Percentiles rank a stretch among this genome's conserved stretches.
phyloP scores from a whole-genome alignment of 2,888 invertebrate genomes.

The Thecophora atra region DNA sequence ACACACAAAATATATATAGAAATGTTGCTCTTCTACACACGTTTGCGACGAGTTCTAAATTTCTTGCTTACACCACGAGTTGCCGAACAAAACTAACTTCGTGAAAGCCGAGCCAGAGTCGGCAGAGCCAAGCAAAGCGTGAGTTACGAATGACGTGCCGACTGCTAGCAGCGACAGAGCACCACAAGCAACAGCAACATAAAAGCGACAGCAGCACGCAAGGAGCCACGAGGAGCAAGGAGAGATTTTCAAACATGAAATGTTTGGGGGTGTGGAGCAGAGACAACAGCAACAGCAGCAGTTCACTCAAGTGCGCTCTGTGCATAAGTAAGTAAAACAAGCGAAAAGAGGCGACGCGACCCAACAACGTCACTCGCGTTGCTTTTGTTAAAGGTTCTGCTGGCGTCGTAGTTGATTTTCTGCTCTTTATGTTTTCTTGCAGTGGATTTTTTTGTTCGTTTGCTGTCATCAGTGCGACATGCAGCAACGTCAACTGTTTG shows the following conservation, averaged over 20 bases:
- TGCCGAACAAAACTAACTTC: conserved; percentile 60
- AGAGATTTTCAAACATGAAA: background rate
- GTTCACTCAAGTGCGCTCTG: conserved; percentile 45
- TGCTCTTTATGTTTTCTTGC: no score
- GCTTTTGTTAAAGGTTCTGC: conserved; percentile 18
- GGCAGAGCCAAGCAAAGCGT: conserved; percentile 23
- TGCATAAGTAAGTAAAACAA: conserved; percentile 40
- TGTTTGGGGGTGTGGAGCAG: conserved; percentile 1
- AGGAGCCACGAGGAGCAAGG: background rate
- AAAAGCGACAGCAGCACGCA: background rate
- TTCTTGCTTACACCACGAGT: conserved; percentile 61
- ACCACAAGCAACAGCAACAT: conserved; percentile 22
- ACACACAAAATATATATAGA: conserved; percentile 6
- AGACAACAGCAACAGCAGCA: conserved; percentile 1
- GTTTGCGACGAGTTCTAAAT: conserved; percentile 39
- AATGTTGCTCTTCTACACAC: conserved; percentile 34
- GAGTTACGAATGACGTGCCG: background rate
- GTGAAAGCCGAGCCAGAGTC: conserved; percentile 42
- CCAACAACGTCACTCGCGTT: conserved; percentile 24
- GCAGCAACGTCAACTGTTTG: conserved; percentile 25
- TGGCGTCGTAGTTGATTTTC: background rate
- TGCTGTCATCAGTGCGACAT: conserved; percentile 26
- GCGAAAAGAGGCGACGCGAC: conserved; percentile 27
- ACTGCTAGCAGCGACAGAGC: conserved; percentile 36
- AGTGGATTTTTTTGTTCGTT: background rate